Base-by-base conservation (phyloP, 2,113 vertebrate genomes). In the Harpagus bidentatus region DNA sequence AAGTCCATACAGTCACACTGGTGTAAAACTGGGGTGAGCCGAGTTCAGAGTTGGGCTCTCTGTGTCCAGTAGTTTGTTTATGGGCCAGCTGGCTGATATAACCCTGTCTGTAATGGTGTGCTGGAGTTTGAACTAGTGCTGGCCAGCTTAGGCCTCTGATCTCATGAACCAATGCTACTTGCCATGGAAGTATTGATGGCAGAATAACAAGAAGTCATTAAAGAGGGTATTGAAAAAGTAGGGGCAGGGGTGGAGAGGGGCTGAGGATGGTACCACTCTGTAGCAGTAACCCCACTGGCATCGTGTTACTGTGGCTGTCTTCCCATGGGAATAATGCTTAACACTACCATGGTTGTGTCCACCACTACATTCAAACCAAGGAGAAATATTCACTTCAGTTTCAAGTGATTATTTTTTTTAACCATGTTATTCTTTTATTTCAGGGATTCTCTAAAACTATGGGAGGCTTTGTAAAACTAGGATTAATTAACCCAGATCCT, bases 401-500 rank as follows among this genome's bases (percentile, higher is more conserved):
- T 88, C 17, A 65, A 76, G n/a, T 5, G 6, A 29, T 53, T 32
- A 19, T n/a, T 79, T 7, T 58, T 62, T 93, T 71, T 94, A 88
- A 91, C 38, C 6, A 8, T 67, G 28, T 74, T 67, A 92, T 45
- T 97, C 20, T 94, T 85, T 96, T 93, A 38, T 95, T 96, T 65
- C 93, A 99, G 99, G 99, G 99, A 25, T 99, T 98, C 95, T 98
- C 98, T 17, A 99, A 98, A 93, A 98, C 98, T 66, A 97, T 99
- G 98, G 97, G 97, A 87, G 98, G 98, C 29, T 99, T 99, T 91
- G 96, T 99, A 76, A 99, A 99, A 94, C 82, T 99, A 79, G 99
- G 99, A 81, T 98, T 99, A 91, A 99, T 99, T 91, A 98, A 98
- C 96, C 96, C 97, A 40, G 98, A 99, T 77, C 98, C 98, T 9